phyloP scores from a whole-genome alignment of 1,140 invertebrate genomes.

The Bombus confusus region DNA sequence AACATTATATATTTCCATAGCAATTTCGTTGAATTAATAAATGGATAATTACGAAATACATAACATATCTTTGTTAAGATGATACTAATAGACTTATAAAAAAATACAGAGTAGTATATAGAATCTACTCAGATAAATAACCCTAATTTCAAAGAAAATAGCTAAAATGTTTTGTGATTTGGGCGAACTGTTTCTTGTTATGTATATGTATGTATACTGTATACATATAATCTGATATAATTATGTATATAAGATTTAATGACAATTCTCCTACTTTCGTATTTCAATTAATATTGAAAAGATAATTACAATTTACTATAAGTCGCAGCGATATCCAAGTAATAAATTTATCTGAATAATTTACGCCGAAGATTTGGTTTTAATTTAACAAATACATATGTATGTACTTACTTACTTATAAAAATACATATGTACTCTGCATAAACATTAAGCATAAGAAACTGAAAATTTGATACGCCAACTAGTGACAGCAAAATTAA shows the following conservation, averaged over 20 bases:
- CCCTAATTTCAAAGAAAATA: neutral
- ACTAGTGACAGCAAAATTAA: too few species aligned
- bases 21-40: neutral
- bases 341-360: neutral
- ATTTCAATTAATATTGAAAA: neutral
- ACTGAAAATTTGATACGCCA: too few species aligned
- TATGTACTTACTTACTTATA: neutral
- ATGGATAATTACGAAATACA: neutral
- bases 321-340: neutral
- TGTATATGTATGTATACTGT: neutral
- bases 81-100: neutral
- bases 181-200: neutral
- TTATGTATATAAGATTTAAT: neutral
- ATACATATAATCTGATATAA: neutral
- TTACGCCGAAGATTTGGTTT: neutral
- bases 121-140: neutral
- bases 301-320: neutral
- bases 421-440: neutral
- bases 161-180: neutral
- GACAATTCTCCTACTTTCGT: neutral
- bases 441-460: too few species aligned
- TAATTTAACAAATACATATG: neutral
- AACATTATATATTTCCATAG: neutral
- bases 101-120: too few species aligned
- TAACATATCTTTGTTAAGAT: neutral